Conservation (phyloP, 2,113 vertebrate species). For the Urocitellus parryii region DNA sequence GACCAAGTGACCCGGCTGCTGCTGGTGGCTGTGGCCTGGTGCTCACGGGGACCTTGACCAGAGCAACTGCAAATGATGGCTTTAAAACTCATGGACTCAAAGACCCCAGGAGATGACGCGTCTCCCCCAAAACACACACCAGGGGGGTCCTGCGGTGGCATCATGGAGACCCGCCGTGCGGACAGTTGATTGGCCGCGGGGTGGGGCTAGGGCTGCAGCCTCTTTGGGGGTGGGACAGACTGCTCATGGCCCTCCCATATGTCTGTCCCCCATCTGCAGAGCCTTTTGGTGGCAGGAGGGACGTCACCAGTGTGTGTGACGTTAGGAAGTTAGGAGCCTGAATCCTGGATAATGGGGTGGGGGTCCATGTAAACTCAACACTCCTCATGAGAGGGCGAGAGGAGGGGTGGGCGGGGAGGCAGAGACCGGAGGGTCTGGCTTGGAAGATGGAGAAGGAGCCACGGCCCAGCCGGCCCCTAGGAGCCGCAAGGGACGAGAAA, state of each 20-base stretch:
- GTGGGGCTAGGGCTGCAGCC: neutral
- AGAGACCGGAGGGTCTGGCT: neutral
- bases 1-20: fast-evolving
- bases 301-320: too few species aligned
- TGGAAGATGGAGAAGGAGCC: neutral
- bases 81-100: neutral
- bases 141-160: neutral
- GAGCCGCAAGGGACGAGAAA: neutral
- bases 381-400: neutral
- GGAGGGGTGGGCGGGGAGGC: too few species aligned
- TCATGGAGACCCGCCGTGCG: neutral
- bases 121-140: neutral
- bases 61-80: neutral
- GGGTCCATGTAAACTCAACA: neutral
- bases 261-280: fast-evolving
- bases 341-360: too few species aligned
- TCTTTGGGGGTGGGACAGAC: neutral
- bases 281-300: neutral
- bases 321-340: neutral
- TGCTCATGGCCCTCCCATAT: fast-evolving
- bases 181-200: neutral
- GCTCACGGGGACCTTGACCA: too few species aligned
- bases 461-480: fast-evolving
- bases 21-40: neutral
- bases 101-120: neutral